A percentile compares a stretch with the other conserved stretches of the same genome.
Evolutionary conservation across 2,888 invertebrate species (phyloP).

Genomic region (Pollenia griseotomentosa): DNA sequence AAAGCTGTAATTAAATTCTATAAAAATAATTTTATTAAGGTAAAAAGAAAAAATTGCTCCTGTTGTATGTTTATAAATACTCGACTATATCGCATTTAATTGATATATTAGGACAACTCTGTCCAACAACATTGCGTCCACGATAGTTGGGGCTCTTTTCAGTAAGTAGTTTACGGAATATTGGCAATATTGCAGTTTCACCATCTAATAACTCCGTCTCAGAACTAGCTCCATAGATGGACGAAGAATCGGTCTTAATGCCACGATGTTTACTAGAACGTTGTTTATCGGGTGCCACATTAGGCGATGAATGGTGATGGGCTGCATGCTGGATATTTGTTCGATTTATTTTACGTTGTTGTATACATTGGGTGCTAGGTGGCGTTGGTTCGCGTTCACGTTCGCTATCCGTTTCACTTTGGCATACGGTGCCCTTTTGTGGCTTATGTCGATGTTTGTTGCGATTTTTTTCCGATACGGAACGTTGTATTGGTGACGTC

Average conservation of each 20-base stretch:
- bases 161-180: conserved; percentile 95
- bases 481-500: conserved; percentile 86
- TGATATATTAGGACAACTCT: conserved; percentile 96
- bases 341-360: conserved; percentile 80
- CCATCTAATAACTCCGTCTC: conserved; percentile 92
- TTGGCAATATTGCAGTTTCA: conserved; percentile 92
- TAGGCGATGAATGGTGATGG: conserved; percentile 88
- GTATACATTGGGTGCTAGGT: conserved; percentile 79
- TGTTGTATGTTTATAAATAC: conserved; percentile 89
- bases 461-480: conserved; percentile 88
- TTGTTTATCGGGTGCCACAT: conserved; percentile 85
- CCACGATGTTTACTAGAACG: conserved; percentile 74
- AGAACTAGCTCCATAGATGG: conserved; percentile 91
- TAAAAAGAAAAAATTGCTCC: conserved; percentile 16
- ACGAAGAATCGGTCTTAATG: conserved; percentile 80
- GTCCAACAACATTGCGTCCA: conserved; percentile 86
- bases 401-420: conserved; percentile 86
- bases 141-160: conserved; percentile 90
- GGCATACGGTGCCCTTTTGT: conserved; percentile 85
- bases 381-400: conserved; percentile 83
- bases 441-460: conserved; percentile 85
- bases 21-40: conserved; percentile 22
- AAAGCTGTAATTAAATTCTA: conserved; percentile 49
- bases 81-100: conserved; percentile 98
- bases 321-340: conserved; percentile 82